Evolutionary conservation across 1,140 invertebrate species (phyloP).

Genomic region (Drosophila pallidifrons): DNA sequence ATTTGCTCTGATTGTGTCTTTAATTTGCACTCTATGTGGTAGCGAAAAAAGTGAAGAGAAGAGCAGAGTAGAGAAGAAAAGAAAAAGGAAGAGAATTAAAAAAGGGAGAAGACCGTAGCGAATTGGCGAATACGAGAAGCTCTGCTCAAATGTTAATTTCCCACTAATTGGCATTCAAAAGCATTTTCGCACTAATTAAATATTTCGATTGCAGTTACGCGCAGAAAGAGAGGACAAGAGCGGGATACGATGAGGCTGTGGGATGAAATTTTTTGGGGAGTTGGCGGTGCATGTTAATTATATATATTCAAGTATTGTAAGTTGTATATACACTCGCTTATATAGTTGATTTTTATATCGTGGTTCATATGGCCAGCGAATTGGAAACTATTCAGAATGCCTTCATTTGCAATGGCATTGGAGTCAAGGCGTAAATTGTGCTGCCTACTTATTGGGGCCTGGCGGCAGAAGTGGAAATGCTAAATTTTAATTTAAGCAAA

Average conservation of each 20-base stretch:
- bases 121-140: slow-evolving; percentile 28
- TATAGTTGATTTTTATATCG: slow-evolving; percentile 37
- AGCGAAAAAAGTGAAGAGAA: slow-evolving; percentile 24
- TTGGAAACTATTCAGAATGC: slow-evolving; percentile 73
- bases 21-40: slow-evolving; percentile 69
- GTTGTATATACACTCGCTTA: slow-evolving; percentile 30
- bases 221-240: not conserved
- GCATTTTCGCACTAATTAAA: slow-evolving; percentile 83
- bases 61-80: not conserved
- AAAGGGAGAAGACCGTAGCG: slow-evolving; percentile 9
- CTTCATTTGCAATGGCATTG: slow-evolving; percentile 57
- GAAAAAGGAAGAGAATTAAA: slow-evolving; percentile 12
- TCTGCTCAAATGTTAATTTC: slow-evolving; percentile 76
- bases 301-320: slow-evolving; percentile 44
- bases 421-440: slow-evolving; percentile 61
- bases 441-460: slow-evolving; percentile 68
- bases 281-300: slow-evolving; percentile 67
- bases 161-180: slow-evolving; percentile 83
- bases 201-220: slow-evolving; percentile 73
- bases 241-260: not conserved
- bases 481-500: slow-evolving; percentile 78
- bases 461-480: slow-evolving; percentile 37
- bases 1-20: slow-evolving; percentile 82
- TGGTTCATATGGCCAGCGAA: slow-evolving; percentile 67
- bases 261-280: slow-evolving; percentile 11